These are phyloP conservation scores for Sebastiscus tertius DNA, from an alignment of 2,797 vertebrate genomes.

Conservation along the genomic window DNA sequence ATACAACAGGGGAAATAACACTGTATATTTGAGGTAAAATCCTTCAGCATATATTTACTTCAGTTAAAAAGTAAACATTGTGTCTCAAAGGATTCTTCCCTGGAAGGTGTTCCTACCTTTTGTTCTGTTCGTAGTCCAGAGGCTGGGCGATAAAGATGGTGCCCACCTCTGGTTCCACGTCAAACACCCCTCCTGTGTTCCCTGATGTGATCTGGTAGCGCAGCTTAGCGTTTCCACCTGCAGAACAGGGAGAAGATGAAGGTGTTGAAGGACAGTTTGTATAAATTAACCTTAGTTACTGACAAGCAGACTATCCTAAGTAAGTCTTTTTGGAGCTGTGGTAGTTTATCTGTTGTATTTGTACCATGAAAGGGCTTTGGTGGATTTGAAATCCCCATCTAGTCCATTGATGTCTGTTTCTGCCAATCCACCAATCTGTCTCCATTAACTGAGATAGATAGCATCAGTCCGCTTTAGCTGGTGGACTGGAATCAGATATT, in stretches of 20 bases:
- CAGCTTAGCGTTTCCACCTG: slow-evolving; percentile 91
- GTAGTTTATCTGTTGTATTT: slow-evolving; percentile 1
- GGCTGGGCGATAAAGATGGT: slow-evolving; percentile 89
- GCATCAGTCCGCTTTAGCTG: not conserved
- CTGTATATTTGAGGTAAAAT: not conserved
- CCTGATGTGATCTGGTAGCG: slow-evolving; percentile 92
- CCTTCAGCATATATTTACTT: too few species aligned
- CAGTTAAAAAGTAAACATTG: not conserved
- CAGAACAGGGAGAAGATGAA: not conserved
- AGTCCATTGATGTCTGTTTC: not conserved
- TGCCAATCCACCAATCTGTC: slow-evolving; percentile 11
- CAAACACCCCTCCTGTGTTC: slow-evolving; percentile 88
- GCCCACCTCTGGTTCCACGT: slow-evolving; percentile 90
- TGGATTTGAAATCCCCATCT: not conserved
- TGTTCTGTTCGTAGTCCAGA: slow-evolving; percentile 90
- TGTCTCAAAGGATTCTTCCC: not conserved
- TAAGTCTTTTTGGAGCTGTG: not conserved
- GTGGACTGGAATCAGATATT: not conserved
- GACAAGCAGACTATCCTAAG: not conserved
- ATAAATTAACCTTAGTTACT: not conserved
- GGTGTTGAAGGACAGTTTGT: not conserved
- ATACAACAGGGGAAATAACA: not conserved
- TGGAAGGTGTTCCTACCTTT: slow-evolving; percentile 68
- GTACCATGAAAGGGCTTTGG: slow-evolving; percentile 2
- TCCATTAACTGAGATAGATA: slow-evolving; percentile 5